phyloP scores from a whole-genome alignment of 2,888 invertebrate species.

The Trichopria drosophilae region DNA sequence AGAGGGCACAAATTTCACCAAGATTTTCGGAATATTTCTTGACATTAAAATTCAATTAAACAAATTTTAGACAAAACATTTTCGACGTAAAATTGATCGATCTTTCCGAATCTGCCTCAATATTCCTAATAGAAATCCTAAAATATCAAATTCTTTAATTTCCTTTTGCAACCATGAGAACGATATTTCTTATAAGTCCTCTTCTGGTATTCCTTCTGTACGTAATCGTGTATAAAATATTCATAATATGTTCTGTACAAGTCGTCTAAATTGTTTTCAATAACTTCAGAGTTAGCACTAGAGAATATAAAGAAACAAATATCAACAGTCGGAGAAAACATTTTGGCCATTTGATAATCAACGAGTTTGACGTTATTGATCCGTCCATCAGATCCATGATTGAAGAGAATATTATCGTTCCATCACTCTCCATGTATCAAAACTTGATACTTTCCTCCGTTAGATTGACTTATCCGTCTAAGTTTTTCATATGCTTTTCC shows the following conservation, averaged over 20 bases:
- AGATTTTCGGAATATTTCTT: no score
- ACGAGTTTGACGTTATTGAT: constrained; percentile 38
- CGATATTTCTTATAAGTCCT: constrained; percentile 26
- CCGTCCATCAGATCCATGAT: constrained; percentile 33
- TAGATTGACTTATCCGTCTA: constrained; percentile 27
- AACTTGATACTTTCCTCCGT: constrained; percentile 39
- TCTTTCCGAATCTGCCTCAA: no score
- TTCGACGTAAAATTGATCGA: no score
- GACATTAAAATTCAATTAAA: no score
- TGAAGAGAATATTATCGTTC: constrained; percentile 48
- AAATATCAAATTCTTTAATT: constrained; percentile 37
- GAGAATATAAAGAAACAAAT: constrained; percentile 47
- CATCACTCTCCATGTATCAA: constrained; percentile 48
- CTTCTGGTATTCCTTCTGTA: constrained; percentile 19
- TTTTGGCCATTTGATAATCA: constrained; percentile 44
- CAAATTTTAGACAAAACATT: no score
- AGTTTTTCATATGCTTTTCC: constrained; percentile 26
- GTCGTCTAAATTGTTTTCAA: constrained; percentile 37
- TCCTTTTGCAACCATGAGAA: constrained; percentile 42
- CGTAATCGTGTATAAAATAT: constrained; percentile 32
- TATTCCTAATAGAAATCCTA: constrained; percentile 41
- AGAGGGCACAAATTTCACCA: no score
- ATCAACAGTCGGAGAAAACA: constrained; percentile 45
- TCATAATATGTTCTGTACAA: constrained; percentile 39
- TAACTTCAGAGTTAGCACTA: constrained; percentile 39